Base-by-base conservation (phyloP, 2,888 invertebrate genomes). In the Ophion ellenae region DNA sequence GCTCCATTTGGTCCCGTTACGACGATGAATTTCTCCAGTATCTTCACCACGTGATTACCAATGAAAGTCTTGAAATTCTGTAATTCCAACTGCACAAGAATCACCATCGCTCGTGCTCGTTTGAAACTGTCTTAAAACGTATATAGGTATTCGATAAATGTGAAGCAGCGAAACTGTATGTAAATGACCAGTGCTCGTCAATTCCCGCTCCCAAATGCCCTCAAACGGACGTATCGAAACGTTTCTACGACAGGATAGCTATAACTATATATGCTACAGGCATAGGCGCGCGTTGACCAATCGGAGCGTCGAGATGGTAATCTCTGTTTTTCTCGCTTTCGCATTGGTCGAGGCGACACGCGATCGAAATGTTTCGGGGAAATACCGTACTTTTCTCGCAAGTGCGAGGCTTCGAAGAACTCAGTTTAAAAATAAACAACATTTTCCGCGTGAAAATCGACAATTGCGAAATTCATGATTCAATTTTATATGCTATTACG, bases 1-100 rank as follows among this genome's bases (percentile, higher is more conserved):
- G 98, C 98, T 90, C 99, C 99, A 97, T 99, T 99, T 40, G 99
- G 99, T 5, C 99, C 99, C 89, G 99, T 98, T 66, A 99, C 98
- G 0, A 99, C 99, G 76, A 98, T 98, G 93, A 99, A 99, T 64
- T 97, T 97, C 92, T 97, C 97, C 91, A 99, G 95, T 32, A 99
- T 98, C 7, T 99, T 99, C 91, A 99, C 98, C 85, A 96, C 95
- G 89, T 97, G 96, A 90, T 96, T 97, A 0, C 99, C 99, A 87
- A 96, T 96, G 93, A 99, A 99, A 28, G 99, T 99, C 95, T 99
- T 99, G 95, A 99, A 99, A 94, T 99, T 99, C 92, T 99, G 98
- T 93, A 99, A 97, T 94, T 99, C 99, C 89, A 99, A 98, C 92
- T 96, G 97, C 93, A 97, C 97, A 74, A 99, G 95, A 93, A 97